Evolutionary conservation across 1,140 invertebrate species (phyloP).

Genomic region (Caenorhabditis brenneri): DNA sequence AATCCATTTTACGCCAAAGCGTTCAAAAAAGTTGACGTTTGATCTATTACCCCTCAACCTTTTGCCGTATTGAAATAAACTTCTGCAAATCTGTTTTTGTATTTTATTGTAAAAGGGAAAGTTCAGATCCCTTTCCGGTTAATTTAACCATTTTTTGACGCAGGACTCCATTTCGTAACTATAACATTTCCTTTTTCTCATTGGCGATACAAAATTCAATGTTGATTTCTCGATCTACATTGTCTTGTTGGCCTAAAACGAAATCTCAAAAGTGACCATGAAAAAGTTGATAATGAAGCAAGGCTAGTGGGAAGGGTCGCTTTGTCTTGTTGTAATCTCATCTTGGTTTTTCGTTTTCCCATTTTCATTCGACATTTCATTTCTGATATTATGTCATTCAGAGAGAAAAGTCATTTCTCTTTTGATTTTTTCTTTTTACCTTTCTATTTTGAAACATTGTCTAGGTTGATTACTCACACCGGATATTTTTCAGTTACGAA

Average conservation of each 20-base stretch:
- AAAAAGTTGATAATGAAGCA: background rate
- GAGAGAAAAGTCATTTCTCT: background rate
- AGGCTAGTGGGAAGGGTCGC: background rate
- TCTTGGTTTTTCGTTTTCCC: background rate
- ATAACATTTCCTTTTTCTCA: background rate
- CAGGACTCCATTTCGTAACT: background rate
- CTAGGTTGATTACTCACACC: background rate
- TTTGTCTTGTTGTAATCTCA: constrained; percentile 13
- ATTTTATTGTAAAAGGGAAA: background rate
- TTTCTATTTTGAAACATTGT: background rate
- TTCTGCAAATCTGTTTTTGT: background rate
- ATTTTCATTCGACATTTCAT: background rate
- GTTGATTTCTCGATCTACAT: background rate
- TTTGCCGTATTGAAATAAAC: constrained; percentile 6
- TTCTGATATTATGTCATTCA: background rate
- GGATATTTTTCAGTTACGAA: background rate
- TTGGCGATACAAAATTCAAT: no score
- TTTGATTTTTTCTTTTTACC: background rate
- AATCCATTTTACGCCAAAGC: constrained; percentile 31
- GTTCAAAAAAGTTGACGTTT: constrained; percentile 35
- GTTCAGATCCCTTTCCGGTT: background rate
- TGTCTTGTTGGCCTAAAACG: background rate
- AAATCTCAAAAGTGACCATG: constrained; percentile 35
- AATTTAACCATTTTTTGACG: background rate
- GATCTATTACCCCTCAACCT: background rate